These are phyloP conservation scores for Tupaia chinensis DNA, from an alignment of 2,113 vertebrate genomes.

Conservation along the genomic window DNA sequence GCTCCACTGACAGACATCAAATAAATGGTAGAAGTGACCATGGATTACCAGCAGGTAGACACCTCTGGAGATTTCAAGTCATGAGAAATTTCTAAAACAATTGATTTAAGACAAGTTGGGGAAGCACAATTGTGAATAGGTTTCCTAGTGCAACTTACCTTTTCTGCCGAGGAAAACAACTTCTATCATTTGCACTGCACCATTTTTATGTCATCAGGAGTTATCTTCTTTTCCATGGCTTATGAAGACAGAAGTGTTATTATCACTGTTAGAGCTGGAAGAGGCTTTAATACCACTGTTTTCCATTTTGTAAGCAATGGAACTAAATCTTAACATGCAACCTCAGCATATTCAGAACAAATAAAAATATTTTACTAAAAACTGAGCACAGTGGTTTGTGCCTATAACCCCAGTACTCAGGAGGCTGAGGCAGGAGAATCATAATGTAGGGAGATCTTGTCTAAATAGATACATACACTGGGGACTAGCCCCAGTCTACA, in stretches of 20 bases:
- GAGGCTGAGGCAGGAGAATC: no score
- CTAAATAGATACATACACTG: no score
- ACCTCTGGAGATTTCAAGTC: conserved; percentile 11
- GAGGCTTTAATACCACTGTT: neutral
- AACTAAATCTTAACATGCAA: neutral
- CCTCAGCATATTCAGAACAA: neutral
- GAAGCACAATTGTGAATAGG: neutral
- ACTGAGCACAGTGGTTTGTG: no score
- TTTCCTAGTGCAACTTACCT: neutral
- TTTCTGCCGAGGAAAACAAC: conserved; percentile 45
- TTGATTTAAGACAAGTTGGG: conserved; percentile 41
- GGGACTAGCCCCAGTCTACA: neutral
- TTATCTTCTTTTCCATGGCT: conserved; percentile 8
- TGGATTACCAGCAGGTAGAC: neutral
- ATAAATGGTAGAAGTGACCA: neutral
- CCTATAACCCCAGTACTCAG: no score
- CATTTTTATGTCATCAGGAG: conserved; percentile 29
- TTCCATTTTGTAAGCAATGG: conserved; percentile 39
- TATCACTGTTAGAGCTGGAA: neutral
- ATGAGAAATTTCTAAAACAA: conserved; percentile 47
- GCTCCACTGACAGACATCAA: conserved; percentile 38
- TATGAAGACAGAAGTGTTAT: conserved; percentile 43
- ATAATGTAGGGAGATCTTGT: no score
- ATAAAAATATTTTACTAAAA: conserved; percentile 1
- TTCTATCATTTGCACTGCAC: conserved; percentile 49